These are phyloP conservation scores for Palythoa caribaeorum DNA, from an alignment of 92 coral and sea anemone genomes.

Conservation along the genomic window DNA sequence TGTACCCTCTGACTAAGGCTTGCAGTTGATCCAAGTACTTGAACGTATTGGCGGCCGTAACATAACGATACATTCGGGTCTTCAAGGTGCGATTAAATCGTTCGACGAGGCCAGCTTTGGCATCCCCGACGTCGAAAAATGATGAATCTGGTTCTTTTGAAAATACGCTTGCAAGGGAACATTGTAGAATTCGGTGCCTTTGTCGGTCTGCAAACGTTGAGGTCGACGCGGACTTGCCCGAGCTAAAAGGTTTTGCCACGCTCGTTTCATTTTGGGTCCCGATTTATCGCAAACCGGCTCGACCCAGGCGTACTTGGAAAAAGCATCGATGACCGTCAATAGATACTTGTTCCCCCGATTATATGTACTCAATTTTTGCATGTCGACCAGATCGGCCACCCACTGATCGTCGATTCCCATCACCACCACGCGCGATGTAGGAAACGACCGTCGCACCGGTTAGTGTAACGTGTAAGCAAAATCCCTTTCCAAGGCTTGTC, in stretches of 20 bases:
- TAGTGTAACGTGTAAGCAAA: slow-evolving; percentile 24
- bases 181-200: not conserved
- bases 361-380: slow-evolving; percentile 21
- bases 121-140: slow-evolving; percentile 4
- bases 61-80: not conserved
- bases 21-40: not conserved
- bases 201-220: too few species aligned
- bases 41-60: not conserved
- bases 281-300: slow-evolving; percentile 15
- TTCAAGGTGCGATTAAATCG: too few species aligned
- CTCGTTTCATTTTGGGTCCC: not conserved
- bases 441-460: slow-evolving; percentile 32
- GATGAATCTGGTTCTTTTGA: not conserved
- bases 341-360: too few species aligned
- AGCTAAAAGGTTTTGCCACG: not conserved
- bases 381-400: too few species aligned
- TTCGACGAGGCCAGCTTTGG: not conserved
- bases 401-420: not conserved
- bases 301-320: too few species aligned
- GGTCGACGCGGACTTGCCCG: not conserved
- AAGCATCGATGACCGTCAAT: too few species aligned
- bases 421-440: not conserved
- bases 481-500: slow-evolving; percentile 27
- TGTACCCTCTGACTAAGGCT: not conserved
- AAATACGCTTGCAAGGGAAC: not conserved